These are phyloP conservation scores for Staurois parvus DNA, from an alignment of 2,797 vertebrate genomes.

Conservation along the genomic window DNA sequence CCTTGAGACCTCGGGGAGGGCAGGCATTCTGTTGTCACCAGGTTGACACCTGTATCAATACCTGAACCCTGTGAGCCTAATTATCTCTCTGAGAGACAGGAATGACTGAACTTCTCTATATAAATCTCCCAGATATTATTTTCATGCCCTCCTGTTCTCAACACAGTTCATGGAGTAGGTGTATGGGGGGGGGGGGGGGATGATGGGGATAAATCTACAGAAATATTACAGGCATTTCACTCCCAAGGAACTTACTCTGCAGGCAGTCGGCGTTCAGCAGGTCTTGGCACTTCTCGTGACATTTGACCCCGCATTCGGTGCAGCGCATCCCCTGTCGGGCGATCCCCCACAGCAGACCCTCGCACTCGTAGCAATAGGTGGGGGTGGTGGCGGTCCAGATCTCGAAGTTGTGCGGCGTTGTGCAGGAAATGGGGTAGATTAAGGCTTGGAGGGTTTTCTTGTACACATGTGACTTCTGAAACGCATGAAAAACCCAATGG, in stretches of 20 bases:
- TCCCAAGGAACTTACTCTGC: conserved; percentile 76
- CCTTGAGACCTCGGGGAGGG: too few relatives aligned
- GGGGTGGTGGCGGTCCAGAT: conserved; percentile 97
- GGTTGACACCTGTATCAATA: too few relatives aligned
- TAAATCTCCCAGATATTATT: too few relatives aligned
- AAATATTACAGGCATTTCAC: too few relatives aligned
- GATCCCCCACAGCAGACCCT: conserved; percentile 97
- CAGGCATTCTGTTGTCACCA: too few relatives aligned
- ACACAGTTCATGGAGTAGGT: too few relatives aligned
- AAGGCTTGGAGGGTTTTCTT: conserved; percentile 98
- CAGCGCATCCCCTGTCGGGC: conserved; percentile 98
- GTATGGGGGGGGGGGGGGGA: too few relatives aligned
- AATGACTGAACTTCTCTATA: too few relatives aligned
- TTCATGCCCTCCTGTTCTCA: too few relatives aligned
- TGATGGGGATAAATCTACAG: too few relatives aligned
- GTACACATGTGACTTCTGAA: conserved; percentile 97
- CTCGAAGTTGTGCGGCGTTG: conserved; percentile 96
- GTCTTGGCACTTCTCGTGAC: conserved; percentile 89
- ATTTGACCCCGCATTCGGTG: conserved; percentile 94
- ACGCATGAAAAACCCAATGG: conserved; percentile 44
- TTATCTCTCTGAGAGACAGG: too few relatives aligned
- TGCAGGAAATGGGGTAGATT: conserved; percentile 98
- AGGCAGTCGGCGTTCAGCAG: conserved; percentile 82
- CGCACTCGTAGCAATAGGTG: conserved; percentile 98
- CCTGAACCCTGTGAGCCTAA: too few relatives aligned